phyloP scores from a whole-genome alignment of 1,140 invertebrate species.

The Drosophila pseudoananassae region DNA sequence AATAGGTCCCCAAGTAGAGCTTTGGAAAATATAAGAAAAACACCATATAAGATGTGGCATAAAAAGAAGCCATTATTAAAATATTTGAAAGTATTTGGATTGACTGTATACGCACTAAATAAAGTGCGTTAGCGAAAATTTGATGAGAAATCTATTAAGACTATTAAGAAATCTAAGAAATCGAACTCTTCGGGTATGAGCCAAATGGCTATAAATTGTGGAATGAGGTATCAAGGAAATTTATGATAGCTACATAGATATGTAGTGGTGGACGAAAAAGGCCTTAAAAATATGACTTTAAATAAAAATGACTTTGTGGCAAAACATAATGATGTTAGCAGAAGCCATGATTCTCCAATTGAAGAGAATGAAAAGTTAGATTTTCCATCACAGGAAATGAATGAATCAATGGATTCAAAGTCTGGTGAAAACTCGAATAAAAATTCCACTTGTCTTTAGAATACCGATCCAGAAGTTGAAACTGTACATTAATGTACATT shows the following conservation, averaged over 20 bases:
- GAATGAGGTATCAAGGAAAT: not conserved
- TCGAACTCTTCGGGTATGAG: not conserved
- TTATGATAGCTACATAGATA: too few species aligned
- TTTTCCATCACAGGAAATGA: too few species aligned
- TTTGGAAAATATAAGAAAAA: not conserved
- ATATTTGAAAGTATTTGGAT: conserved; percentile 6
- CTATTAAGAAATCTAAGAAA: too few species aligned
- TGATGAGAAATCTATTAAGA: not conserved
- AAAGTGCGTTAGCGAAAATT: not conserved
- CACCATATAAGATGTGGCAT: conserved; percentile 4
- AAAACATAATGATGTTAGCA: too few species aligned
- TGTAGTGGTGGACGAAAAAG: too few species aligned
- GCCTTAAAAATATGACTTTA: too few species aligned
- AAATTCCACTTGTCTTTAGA: not conserved
- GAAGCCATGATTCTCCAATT: too few species aligned
- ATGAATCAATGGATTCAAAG: too few species aligned
- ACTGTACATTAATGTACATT: too few species aligned
- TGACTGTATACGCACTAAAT: conserved; percentile 2
- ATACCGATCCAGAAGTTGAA: conserved; percentile 18
- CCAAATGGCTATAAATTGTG: conserved; percentile 16
- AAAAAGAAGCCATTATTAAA: conserved; percentile 1
- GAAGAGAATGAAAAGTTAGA: too few species aligned
- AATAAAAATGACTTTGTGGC: too few species aligned
- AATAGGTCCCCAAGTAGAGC: not conserved
- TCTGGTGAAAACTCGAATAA: too few species aligned